Conservation (phyloP, 2,888 invertebrate species). For the Cynaeus angustus region DNA sequence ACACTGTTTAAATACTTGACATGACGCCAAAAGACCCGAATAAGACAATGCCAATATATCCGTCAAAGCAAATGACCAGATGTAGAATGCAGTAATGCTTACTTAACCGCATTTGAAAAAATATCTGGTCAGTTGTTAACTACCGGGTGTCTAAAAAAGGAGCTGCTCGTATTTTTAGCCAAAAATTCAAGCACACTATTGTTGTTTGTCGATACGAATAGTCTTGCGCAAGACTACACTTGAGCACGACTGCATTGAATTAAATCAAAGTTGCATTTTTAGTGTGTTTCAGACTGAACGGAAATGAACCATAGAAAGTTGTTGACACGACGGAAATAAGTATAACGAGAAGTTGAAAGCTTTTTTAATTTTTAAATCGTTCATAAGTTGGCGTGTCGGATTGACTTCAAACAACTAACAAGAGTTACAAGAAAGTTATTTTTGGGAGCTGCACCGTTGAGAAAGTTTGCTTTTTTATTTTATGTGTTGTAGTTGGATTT, state of each 20-base stretch:
- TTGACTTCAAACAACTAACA: slow-evolving; percentile 2
- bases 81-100: slow-evolving; percentile 5
- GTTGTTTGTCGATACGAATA: slow-evolving; percentile 40
- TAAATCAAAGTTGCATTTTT: neutral
- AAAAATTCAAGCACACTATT: slow-evolving; percentile 30
- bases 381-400: neutral
- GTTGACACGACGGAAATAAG: slow-evolving; percentile 4
- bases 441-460: neutral
- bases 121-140: slow-evolving; percentile 53
- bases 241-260: slow-evolving; percentile 1
- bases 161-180: slow-evolving; percentile 50
- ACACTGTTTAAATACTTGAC: slow-evolving; percentile 57
- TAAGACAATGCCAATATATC: slow-evolving; percentile 56
- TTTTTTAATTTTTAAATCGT: slow-evolving; percentile 2
- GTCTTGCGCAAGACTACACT: slow-evolving; percentile 22
- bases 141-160: slow-evolving; percentile 60
- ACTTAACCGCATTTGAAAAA: slow-evolving; percentile 28
- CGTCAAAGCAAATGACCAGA: slow-evolving; percentile 30
- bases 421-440: slow-evolving; percentile 3
- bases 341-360: neutral
- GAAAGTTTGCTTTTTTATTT: too few relatives aligned
- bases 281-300: neutral
- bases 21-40: slow-evolving; percentile 53
- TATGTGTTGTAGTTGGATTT: too few relatives aligned
- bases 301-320: neutral